Evolutionary conservation across 2,113 vertebrate species (phyloP), one percentile per base, ranked within the genome.

Genomic region (Poeciliopsis turrubarensis): DNA sequence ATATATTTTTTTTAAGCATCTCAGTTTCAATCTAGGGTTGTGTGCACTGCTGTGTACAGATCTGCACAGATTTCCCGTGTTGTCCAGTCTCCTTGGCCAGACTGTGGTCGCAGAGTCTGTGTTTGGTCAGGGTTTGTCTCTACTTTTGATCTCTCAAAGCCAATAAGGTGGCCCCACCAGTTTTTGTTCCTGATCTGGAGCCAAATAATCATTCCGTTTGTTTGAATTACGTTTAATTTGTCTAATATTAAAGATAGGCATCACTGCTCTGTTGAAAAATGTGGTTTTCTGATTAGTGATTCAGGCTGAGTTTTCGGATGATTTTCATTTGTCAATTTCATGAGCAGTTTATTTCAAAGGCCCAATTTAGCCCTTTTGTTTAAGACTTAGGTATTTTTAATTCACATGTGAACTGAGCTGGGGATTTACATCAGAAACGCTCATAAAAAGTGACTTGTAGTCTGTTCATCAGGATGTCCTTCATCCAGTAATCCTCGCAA

Each of bases 381-480:
- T 26, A 31, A 31, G 8, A 30, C 31, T 22, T 19, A 63, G 19
- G 17, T 6, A 22, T 63, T 63, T 19, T 57, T 57, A 57, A 25
- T 57, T 57, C 25, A n/a, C 51, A 10, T 57, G 17, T 57, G 25
- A 57, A 11, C 51, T 2, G 22, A n/a, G 25, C 25, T n/a, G 19
- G 4, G 77, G 57, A 65, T 30, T 75, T 69, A 62, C 34, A 32
- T 30, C 65, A 70, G 54, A 64, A 74, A 60, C 65, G 60, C 47
- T 76, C 31, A 61, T 34, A 25, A 82, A 72, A 85, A 77, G 27
- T 63, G 47, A 37, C 72, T 31, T 83, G 72, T 60, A 63, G 76
- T 75, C 78, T 77, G 79, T 74, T 86, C 84, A 82, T 89, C 79
- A 82, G 69, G 81, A 84, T 86, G 87, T 81, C 83, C 72, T 77